Evolutionary conservation across 1,140 invertebrate genomes (phyloP), one percentile per base, ranked within the genome.

Genomic region (Chironomus striatipennis): DNA sequence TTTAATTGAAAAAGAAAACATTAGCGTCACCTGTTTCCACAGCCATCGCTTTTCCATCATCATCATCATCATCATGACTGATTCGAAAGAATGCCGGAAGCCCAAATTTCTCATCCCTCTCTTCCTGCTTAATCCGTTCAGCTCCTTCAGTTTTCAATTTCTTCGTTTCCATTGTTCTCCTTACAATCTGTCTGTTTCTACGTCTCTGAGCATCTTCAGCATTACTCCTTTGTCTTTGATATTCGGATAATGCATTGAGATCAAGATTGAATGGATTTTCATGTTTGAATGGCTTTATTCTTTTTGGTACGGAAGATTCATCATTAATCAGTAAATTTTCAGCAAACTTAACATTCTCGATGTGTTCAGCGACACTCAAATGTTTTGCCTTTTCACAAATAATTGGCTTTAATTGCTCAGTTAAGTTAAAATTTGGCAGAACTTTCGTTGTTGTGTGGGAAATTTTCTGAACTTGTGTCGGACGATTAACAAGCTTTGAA

Each of bases 241-340:
- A 70, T 17, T 70, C 20, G 18, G n/a, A 18, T 10, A 70, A 8
- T 18, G 65, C 65, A 20, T 17, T 18, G 3, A 70, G 18, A 10
- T 70, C 20, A 17, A 70, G 65, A 20, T 70, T 70, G 18, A 20
- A 70, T 18, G 65, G 65, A 70, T 70, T 70, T 70, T 70, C 17
- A 70, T 21, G 65, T 10, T 70, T 70, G 20, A 70, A 70, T 70
- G n/a, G 1, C 18, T 7, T 18, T 21, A 20, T 20, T 20, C 2
- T 70, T 70, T 2, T 1, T 57, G 47, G 12, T 57, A 34, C 47
- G 4, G n/a, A 12, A 57, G 12, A 57, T 57, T 57, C n/a, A 34
- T 57, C 47, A 57, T 5, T 57, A 12, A n/a, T 15, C n/a, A 10
- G 47, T 57, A 57, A 57, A n/a, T 57, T 57, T 57, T 57, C 47